Percentiles rank a stretch among this genome's conserved stretches.
Conservation (phyloP, 2,888 invertebrate species). For the Troides helena region DNA sequence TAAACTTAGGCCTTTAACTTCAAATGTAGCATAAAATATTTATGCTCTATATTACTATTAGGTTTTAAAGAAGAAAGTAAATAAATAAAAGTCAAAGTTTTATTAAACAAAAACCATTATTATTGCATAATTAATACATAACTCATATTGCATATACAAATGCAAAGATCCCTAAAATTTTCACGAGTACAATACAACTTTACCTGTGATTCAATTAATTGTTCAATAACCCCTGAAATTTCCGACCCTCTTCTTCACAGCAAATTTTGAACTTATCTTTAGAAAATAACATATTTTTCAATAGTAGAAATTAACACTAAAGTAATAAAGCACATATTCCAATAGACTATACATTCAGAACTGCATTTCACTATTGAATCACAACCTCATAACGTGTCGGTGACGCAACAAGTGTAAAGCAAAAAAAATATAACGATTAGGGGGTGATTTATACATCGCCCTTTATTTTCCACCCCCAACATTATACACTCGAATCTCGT, state of each 20-base stretch:
- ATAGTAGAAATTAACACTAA: constrained; percentile 31
- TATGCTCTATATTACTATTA: neutral
- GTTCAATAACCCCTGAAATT: constrained; percentile 71
- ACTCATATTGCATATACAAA: constrained; percentile 42
- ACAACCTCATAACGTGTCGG: constrained; percentile 50
- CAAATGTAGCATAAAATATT: neutral
- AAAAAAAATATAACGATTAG: constrained; percentile 71
- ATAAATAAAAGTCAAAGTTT: neutral
- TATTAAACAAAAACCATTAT: neutral
- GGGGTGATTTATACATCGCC: constrained; percentile 71
- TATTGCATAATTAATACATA: constrained; percentile 23
- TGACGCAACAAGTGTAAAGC: constrained; percentile 73
- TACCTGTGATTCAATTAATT: constrained; percentile 74
- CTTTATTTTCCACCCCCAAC: constrained; percentile 72
- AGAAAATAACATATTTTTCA: neutral
- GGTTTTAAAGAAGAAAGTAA: neutral
- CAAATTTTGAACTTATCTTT: constrained; percentile 33
- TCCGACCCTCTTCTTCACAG: constrained; percentile 48
- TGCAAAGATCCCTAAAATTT: constrained; percentile 52
- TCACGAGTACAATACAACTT: constrained; percentile 59
- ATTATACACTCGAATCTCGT: constrained; percentile 57
- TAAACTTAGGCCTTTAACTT: neutral
- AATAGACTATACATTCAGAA: neutral
- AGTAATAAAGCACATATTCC: constrained; percentile 31
- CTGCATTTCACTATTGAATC: constrained; percentile 31